Conservation (phyloP, 2,797 vertebrate species). For the Alcedo quadribrachys region DNA sequence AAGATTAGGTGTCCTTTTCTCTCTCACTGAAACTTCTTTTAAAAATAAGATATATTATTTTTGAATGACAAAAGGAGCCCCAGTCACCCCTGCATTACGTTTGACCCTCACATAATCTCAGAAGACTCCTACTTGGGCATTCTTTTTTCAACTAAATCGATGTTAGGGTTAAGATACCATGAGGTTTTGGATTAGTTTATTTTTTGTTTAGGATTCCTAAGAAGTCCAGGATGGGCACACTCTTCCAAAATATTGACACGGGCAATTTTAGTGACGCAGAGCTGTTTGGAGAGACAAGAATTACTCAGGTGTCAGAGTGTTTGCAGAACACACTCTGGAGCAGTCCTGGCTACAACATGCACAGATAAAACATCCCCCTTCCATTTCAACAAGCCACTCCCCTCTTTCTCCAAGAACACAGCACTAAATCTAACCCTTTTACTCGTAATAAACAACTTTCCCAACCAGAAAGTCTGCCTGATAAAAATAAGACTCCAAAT, state of each 20-base stretch:
- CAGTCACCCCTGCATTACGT: background rate
- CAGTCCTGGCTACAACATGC: background rate
- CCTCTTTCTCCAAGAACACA: background rate
- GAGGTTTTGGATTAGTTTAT: background rate
- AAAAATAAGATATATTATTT: background rate
- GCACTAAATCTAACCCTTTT: constrained; percentile 61
- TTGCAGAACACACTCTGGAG: background rate
- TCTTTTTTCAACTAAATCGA: background rate
- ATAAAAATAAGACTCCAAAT: constrained; percentile 83
- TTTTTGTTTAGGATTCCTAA: background rate
- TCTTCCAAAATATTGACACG: background rate
- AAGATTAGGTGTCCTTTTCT: background rate
- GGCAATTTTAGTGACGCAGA: background rate
- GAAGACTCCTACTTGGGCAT: background rate
- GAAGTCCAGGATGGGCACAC: background rate
- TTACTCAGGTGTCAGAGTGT: background rate
- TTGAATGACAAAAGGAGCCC: background rate
- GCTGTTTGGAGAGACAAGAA: background rate
- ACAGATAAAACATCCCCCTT: background rate
- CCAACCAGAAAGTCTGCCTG: constrained; percentile 71
- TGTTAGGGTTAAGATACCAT: background rate
- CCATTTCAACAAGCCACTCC: constrained; percentile 19
- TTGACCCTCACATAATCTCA: background rate
- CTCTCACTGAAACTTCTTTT: background rate
- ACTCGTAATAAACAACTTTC: constrained; percentile 69